phyloP scores from a whole-genome alignment of 1,140 invertebrate genomes.

The Atta cephalotes region DNA sequence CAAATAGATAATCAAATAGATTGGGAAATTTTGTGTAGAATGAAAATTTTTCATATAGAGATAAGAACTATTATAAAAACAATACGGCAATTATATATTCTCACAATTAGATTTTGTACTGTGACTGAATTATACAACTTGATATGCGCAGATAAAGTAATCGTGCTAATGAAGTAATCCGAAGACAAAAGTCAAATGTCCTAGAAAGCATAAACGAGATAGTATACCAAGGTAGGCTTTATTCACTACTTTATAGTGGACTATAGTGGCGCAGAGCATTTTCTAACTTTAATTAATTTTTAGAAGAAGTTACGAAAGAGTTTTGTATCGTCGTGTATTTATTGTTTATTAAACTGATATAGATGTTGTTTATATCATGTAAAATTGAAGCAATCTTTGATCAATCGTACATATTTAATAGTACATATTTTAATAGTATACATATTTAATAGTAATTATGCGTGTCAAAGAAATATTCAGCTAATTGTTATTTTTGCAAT shows the following conservation, averaged over 20 bases:
- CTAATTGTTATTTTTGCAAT: not conserved
- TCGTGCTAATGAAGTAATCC: not conserved
- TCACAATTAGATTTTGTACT: not conserved
- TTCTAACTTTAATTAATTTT: slow-evolving; percentile 1
- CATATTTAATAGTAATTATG: not conserved
- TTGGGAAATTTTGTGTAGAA: not conserved
- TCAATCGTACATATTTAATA: not conserved
- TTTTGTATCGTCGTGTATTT: not conserved
- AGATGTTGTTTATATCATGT: not conserved
- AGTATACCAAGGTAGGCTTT: not conserved
- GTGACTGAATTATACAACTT: not conserved
- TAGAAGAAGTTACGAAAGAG: not conserved
- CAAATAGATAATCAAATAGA: not conserved
- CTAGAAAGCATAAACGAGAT: not conserved
- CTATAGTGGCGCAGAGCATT: too few relatives aligned
- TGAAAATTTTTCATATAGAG: not conserved
- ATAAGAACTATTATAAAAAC: slow-evolving; percentile 20
- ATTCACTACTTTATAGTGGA: not conserved
- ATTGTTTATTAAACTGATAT: not conserved
- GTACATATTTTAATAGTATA: too few relatives aligned
- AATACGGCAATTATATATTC: not conserved
- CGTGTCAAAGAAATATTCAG: not conserved
- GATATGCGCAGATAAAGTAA: not conserved
- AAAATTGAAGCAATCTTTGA: slow-evolving; percentile 18
- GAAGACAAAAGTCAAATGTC: not conserved